Evolutionary conservation across 2,797 vertebrate genomes (phyloP), one percentile per base, ranked within the genome.

Genomic region (Manis javanica): DNA sequence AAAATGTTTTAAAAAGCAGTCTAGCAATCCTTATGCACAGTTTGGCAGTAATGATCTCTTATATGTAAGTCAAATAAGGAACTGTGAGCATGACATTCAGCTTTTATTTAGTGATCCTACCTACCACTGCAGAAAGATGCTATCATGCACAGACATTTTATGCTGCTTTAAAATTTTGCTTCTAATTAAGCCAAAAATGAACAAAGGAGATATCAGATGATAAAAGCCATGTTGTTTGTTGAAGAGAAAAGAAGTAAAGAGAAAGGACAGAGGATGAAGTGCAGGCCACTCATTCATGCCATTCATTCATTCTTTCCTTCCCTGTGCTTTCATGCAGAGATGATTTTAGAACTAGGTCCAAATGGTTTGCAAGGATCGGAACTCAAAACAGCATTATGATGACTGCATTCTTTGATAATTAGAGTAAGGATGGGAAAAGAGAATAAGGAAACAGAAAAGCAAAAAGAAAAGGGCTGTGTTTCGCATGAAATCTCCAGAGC

Each of bases 1-100:
- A 79, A 96, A 94, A 66, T 51, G 46, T 51, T 95, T 97, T 78
- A 39, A 78, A 75, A 93, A 61, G 53, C 83, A 93, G n/a, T 16
- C 64, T 74, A 39, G 2, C 10, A 8, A 39, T 79, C 77, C 83
- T 87, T 16, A 55, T 19, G 34, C 55, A 83, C 16, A 39, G 37
- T 49, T 64, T 63, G 77, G 46, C 29, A 55, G 46, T 31, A 78
- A 51, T 63, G 34, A 83, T 77, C 75, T 93, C 84, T 59, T 75
- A 16, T 29, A n/a, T 34, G 23, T 74, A 39, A 64, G 71, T 42
- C 74, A 95, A 93, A 53, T 68, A 72, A 72, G 42, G 37, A 51
- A 75, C 34, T 37, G 24, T 6, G 71, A 18, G n/a, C 34, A 34
- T 39, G n/a, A 66, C 12, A 49, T 13, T 82, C 23, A 49, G 82